Conservation (phyloP, 2,797 vertebrate species). For the Erpetoichthys calabaricus region DNA sequence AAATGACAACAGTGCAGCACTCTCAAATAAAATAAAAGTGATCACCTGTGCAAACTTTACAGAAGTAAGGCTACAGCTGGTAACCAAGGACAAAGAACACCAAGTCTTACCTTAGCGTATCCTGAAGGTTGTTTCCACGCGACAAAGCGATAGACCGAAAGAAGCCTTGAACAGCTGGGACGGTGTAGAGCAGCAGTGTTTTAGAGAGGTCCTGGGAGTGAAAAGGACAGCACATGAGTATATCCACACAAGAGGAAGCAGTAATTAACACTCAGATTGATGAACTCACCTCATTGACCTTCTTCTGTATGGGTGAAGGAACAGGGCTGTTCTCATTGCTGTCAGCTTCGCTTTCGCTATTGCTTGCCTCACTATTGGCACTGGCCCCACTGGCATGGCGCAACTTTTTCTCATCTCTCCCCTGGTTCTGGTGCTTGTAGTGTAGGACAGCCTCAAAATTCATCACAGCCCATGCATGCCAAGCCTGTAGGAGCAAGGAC, state of each 20-base stretch:
- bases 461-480: slow-evolving; percentile 98
- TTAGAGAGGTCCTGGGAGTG: slow-evolving; percentile 78
- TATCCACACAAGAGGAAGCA: not conserved
- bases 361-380: slow-evolving; percentile 79
- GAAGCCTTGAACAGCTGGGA: slow-evolving; percentile 96
- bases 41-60: not conserved
- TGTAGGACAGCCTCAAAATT: slow-evolving; percentile 96
- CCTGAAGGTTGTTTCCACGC: slow-evolving; percentile 91
- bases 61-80: not conserved
- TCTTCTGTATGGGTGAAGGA: slow-evolving; percentile 84
- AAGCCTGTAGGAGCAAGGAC: slow-evolving; percentile 58
- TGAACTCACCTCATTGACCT: slow-evolving; percentile 70
- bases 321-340: slow-evolving; percentile 81
- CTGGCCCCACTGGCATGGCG: slow-evolving; percentile 75
- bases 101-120: slow-evolving; percentile 73
- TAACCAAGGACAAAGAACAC: too few relatives aligned
- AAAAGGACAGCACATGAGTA: slow-evolving; percentile 17
- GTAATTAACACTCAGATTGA: not conserved
- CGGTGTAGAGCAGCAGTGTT: slow-evolving; percentile 85
- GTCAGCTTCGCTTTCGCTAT: slow-evolving; percentile 86
- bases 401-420: slow-evolving; percentile 81
- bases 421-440: slow-evolving; percentile 92
- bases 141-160: slow-evolving; percentile 95
- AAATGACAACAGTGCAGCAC: too few relatives aligned
- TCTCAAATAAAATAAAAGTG: not conserved